Percentiles rank a stretch among this genome's conserved stretches.
Conservation (phyloP, 2,888 invertebrate species). For the Dimorphilus gyrociliatus region DNA sequence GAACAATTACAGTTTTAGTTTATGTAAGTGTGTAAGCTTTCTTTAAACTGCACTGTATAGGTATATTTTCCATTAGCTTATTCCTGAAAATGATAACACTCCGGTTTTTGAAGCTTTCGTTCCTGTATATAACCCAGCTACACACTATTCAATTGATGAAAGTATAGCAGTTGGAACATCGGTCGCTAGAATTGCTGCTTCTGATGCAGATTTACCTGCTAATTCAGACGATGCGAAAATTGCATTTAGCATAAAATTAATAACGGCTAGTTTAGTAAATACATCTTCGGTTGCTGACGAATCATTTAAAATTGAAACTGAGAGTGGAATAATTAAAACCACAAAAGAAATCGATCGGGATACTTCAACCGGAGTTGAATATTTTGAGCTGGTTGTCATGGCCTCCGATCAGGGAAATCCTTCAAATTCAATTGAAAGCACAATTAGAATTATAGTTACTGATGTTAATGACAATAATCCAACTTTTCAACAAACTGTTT, state of each 20-base stretch:
- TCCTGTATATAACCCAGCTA: too few species aligned
- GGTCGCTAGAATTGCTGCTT: slow-evolving; percentile 14
- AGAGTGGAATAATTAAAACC: slow-evolving; percentile 1
- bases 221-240: too few species aligned
- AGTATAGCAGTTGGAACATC: slow-evolving; percentile 9
- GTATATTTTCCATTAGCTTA: too few species aligned
- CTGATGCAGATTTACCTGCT: slow-evolving; percentile 14
- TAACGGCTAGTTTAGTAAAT: too few species aligned
- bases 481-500: slow-evolving; percentile 10
- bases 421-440: slow-evolving; percentile 10
- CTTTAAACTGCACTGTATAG: too few species aligned
- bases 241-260: too few species aligned
- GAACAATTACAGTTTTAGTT: too few species aligned
- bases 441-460: slow-evolving; percentile 8
- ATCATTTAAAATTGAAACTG: not conserved
- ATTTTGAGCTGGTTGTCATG: slow-evolving; percentile 2
- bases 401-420: slow-evolving; percentile 17
- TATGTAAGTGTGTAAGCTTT: too few species aligned
- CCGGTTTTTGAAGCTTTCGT: too few species aligned
- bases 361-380: slow-evolving; percentile 4
- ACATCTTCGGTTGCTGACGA: too few species aligned
- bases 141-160: slow-evolving; percentile 14
- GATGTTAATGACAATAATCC: slow-evolving; percentile 22
- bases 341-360: not conserved
- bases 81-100: slow-evolving; percentile 19